Evolutionary conservation across 2,888 invertebrate genomes (phyloP).

Genomic region (Drosophila nigricruria): DNA sequence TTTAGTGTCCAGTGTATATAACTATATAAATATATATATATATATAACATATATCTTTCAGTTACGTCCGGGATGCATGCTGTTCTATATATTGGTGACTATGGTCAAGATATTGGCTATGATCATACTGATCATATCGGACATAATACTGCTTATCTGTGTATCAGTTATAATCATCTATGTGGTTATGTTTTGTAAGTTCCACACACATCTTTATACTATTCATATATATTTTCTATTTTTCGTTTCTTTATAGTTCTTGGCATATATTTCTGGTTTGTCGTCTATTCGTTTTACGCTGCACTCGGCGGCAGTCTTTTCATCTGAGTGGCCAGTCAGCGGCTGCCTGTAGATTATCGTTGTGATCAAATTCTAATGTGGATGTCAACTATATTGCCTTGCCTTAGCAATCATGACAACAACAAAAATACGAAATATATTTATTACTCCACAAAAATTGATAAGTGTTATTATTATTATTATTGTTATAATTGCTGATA

Average conservation of each 20-base stretch:
- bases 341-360: conserved; percentile 11
- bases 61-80: conserved; percentile 42
- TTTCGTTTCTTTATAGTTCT: conserved; percentile 25
- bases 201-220: background rate
- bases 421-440: conserved; percentile 22
- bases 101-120: conserved; percentile 39
- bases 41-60: conserved; percentile 6
- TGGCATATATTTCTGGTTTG: conserved; percentile 60
- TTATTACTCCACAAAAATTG: conserved; percentile 13
- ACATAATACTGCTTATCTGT: conserved; percentile 13
- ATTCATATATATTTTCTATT: background rate
- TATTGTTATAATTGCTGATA: background rate
- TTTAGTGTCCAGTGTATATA: conserved; percentile 12
- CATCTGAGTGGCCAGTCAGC: conserved; percentile 33
- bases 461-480: conserved; percentile 1
- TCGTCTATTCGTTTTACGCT: conserved; percentile 71
- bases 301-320: conserved; percentile 68
- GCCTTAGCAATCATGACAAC: conserved; percentile 42
- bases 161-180: conserved; percentile 23
- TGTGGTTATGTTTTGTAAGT: conserved; percentile 42
- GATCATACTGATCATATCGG: conserved; percentile 46
- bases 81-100: conserved; percentile 37
- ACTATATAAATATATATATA: no score
- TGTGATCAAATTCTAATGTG: conserved; percentile 42
- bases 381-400: conserved; percentile 23